phyloP scores from a whole-genome alignment of 2,797 vertebrate species.

The Sparus aurata region DNA sequence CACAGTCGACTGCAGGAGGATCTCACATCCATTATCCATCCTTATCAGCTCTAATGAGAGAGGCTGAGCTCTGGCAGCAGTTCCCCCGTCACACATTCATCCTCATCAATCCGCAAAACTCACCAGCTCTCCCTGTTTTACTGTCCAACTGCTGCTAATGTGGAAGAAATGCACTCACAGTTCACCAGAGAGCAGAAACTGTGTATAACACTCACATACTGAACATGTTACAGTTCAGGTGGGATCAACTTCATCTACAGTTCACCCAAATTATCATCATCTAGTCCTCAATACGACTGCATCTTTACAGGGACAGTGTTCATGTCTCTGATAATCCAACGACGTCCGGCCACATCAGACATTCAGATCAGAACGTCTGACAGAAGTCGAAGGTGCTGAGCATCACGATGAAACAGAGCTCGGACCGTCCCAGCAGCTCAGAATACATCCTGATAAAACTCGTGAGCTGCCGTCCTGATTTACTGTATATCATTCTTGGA shows the following conservation, averaged over 20 bases:
- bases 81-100: constrained; percentile 32
- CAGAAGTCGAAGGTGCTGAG: too few species aligned
- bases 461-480: too few species aligned
- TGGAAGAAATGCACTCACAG: neutral
- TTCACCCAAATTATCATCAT: neutral
- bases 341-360: too few species aligned
- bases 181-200: neutral
- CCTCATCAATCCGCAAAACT: constrained; percentile 24
- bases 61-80: constrained; percentile 19
- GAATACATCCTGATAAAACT: too few species aligned
- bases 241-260: neutral
- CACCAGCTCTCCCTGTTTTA: neutral
- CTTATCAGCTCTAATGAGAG: constrained; percentile 59
- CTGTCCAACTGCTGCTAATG: neutral
- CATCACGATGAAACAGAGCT: too few species aligned
- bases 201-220: neutral
- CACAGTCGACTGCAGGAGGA: constrained; percentile 28
- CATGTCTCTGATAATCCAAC: too few species aligned
- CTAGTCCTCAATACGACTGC: neutral
- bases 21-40: constrained; percentile 52
- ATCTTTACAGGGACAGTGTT: too few species aligned
- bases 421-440: too few species aligned
- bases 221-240: neutral
- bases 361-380: too few species aligned
- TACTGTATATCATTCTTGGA: too few species aligned